Evolutionary conservation across 2,888 invertebrate species (phyloP).

Genomic region (Idaea dimidiata): DNA sequence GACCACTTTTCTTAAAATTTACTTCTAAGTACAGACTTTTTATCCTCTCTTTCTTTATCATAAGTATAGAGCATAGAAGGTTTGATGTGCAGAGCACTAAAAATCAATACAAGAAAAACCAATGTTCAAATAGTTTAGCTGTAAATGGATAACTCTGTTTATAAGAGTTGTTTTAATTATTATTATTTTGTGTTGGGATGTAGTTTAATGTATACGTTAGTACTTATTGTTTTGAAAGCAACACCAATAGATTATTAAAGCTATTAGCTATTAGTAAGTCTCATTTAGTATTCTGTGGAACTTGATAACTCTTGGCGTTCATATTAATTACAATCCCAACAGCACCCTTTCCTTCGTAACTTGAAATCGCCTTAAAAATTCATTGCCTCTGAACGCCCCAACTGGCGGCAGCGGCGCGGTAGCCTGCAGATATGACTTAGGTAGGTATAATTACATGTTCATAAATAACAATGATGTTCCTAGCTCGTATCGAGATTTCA

Average conservation of each 20-base stretch:
- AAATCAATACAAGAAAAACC: no score
- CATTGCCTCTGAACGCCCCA: constrained; percentile 19
- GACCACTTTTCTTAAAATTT: no score
- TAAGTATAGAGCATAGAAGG: no score
- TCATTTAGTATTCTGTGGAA: constrained; percentile 26
- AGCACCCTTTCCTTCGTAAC: constrained; percentile 20
- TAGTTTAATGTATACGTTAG: no score
- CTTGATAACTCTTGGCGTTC: constrained; percentile 20
- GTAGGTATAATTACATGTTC: neutral
- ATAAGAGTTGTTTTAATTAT: no score
- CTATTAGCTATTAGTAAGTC: constrained; percentile 5
- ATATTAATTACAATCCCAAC: constrained; percentile 22
- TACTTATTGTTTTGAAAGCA: neutral
- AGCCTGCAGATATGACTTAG: constrained; percentile 9
- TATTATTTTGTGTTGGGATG: no score
- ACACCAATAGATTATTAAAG: neutral
- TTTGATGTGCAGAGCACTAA: no score
- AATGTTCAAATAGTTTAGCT: no score
- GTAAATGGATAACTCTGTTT: no score
- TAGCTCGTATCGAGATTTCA: neutral
- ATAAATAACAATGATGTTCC: neutral
- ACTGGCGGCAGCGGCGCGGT: neutral
- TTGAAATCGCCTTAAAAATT: constrained; percentile 27
- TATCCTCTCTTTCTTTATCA: no score
- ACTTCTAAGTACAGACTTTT: no score